A percentile compares a stretch with the other conserved stretches of the same genome.
These are phyloP conservation scores for Vesta saturnalis DNA, from an alignment of 2,888 invertebrate genomes.

Conservation along the genomic window DNA sequence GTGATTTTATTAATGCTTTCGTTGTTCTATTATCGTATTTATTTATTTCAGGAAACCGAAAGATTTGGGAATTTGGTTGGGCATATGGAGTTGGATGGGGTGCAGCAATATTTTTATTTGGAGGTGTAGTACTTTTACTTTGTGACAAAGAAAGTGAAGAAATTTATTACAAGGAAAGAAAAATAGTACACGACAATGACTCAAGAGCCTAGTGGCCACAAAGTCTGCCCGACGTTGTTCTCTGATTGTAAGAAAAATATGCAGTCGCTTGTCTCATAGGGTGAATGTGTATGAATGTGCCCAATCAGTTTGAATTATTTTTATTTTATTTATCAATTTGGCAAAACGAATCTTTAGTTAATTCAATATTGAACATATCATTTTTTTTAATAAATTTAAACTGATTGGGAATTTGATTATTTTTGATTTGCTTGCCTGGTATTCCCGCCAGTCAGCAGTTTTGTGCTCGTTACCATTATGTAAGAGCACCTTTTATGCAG, in stretches of 20 bases:
- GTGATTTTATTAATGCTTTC: too few species aligned
- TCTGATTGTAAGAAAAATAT: conserved; percentile 63
- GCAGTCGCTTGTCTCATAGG: conserved; percentile 56
- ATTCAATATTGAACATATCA: conserved; percentile 26
- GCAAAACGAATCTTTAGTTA: neutral
- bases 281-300: conserved; percentile 50
- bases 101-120: conserved; percentile 94
- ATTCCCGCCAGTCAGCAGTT: conserved; percentile 58
- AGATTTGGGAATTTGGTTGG: conserved; percentile 98
- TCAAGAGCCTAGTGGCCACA: conserved; percentile 73
- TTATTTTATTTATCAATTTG: conserved; percentile 3
- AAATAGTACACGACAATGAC: conserved; percentile 77
- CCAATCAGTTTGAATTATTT: conserved; percentile 53
- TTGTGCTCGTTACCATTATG: conserved; percentile 58
- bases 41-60: conserved; percentile 76
- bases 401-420: conserved; percentile 51
- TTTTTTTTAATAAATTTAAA: conserved; percentile 46
- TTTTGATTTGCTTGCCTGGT: conserved; percentile 58
- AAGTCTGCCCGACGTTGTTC: conserved; percentile 76
- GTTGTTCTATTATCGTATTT: neutral
- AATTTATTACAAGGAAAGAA: conserved; percentile 97
- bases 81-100: conserved; percentile 99
- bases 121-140: conserved; percentile 90
- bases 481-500: conserved; percentile 31
- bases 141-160: conserved; percentile 99